Base-by-base conservation (phyloP, 2,797 vertebrate genomes). In the Pantherophis vulpinus region DNA sequence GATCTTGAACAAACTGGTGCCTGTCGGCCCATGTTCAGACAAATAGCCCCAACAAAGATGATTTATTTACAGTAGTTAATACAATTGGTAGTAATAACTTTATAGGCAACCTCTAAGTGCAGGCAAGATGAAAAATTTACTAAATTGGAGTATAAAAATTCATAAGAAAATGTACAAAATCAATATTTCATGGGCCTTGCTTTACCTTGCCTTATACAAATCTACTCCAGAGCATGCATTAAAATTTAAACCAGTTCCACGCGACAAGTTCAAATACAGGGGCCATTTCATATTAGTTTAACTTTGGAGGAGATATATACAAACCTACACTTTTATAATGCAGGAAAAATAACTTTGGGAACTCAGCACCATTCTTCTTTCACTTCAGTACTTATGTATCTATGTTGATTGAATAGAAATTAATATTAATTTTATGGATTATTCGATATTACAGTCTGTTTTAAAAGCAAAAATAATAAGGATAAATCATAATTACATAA, bases 131-230 rank as follows among this genome's bases (percentile, higher is more conserved):
- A 99, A 99, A 99, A 98, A 99, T 99, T 98, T 98, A 99, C 98
- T 99, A 98, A 99, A 98, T 98, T 98, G 98, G 97, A 98, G 98
- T 98, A 98, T 98, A 98, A 98, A 99, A 99, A 99, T 99, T 98
- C 98, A 99, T 99, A 99, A 98, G 98, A 98, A 99, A 99, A 99
- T 99, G 98, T 99, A 98, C 98, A 98, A 98, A 99, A 99, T 99
- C 98, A 99, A 99, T 99, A 99, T 99, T 99, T 99, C 97, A 99
- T 99, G 98, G 98, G 98, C 98, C 98, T 98, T 98, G 98, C 98
- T 98, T 98, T 99, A 99, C 98, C 98, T 98, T 98, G 98, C 98
- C 98, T 99, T 99, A 99, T 98, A 98, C 98, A 99, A 99, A 99
- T 98, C 98, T 98, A 98, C 98, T 99, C 98, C 98, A 96, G 98